These are phyloP conservation scores for Venusia cambrica DNA, from an alignment of 2,888 invertebrate genomes.

Conservation along the genomic window DNA sequence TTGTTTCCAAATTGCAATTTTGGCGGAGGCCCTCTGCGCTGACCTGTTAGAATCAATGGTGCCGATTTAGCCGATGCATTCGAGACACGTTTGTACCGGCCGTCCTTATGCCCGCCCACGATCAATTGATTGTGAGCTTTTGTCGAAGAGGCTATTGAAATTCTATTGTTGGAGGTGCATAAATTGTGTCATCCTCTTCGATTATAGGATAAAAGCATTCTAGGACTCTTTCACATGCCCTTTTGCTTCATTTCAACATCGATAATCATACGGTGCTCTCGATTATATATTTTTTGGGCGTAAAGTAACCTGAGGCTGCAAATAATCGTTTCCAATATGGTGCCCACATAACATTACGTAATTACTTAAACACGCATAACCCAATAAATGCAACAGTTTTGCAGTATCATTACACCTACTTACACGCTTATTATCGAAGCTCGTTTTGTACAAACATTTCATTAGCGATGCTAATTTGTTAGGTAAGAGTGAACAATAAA, in stretches of 20 bases:
- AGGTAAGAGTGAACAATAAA: constrained; percentile 8
- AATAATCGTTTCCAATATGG: too few species aligned
- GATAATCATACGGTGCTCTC: too few species aligned
- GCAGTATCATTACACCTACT: constrained; percentile 19
- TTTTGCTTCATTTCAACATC: neutral
- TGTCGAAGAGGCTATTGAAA: constrained; percentile 4
- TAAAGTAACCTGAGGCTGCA: too few species aligned
- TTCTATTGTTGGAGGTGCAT: constrained; percentile 8
- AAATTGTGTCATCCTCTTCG: neutral
- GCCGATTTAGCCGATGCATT: constrained; percentile 42
- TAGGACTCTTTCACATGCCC: neutral
- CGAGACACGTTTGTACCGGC: constrained; percentile 49
- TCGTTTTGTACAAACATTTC: constrained; percentile 6
- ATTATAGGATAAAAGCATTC: neutral
- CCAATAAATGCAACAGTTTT: constrained; percentile 28
- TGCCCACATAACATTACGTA: too few species aligned
- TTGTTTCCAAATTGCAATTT: constrained; percentile 28
- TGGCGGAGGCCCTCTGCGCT: constrained; percentile 20
- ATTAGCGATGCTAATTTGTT: constrained; percentile 12
- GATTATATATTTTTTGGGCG: too few species aligned
- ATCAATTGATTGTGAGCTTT: constrained; percentile 30
- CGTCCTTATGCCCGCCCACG: constrained; percentile 62
- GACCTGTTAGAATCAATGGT: constrained; percentile 27
- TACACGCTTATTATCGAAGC: constrained; percentile 15
- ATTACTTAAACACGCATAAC: constrained; percentile 5